These are phyloP conservation scores for Peribatodes rhomboidaria DNA, from an alignment of 2,888 invertebrate species.

Conservation along the genomic window DNA sequence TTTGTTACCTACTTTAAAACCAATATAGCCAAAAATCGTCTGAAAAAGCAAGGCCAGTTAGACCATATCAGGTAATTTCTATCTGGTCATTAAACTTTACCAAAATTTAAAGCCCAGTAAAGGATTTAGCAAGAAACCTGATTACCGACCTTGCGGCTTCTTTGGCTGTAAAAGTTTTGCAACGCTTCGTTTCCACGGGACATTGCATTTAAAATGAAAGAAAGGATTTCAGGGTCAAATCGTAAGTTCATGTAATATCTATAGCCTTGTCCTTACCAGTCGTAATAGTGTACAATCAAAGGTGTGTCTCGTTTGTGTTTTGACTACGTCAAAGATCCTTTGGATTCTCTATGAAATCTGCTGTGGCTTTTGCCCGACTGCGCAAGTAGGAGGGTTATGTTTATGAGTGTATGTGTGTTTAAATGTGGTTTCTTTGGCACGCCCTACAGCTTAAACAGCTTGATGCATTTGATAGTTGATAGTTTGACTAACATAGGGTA, in stretches of 20 bases:
- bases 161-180: constrained; percentile 27
- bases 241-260: constrained; percentile 15
- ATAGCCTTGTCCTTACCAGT: constrained; percentile 2
- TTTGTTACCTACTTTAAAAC: too few relatives aligned
- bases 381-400: too few relatives aligned
- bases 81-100: constrained; percentile 13
- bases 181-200: constrained; percentile 18
- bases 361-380: too few relatives aligned
- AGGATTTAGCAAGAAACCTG: constrained; percentile 27
- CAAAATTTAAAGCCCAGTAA: constrained; percentile 2
- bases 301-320: constrained; percentile 7
- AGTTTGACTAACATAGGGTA: too few relatives aligned
- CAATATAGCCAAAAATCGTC: background rate
- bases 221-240: constrained; percentile 25
- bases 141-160: constrained; percentile 31
- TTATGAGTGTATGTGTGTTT: too few relatives aligned
- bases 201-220: constrained; percentile 25
- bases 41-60: background rate
- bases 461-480: too few relatives aligned
- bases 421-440: too few relatives aligned
- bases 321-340: background rate
- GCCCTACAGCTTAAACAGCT: too few relatives aligned
- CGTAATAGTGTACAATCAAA: background rate
- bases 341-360: too few relatives aligned
- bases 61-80: background rate